Evolutionary conservation across 2,888 invertebrate species (phyloP).

Genomic region (Leptinotarsa rubiginosa): DNA sequence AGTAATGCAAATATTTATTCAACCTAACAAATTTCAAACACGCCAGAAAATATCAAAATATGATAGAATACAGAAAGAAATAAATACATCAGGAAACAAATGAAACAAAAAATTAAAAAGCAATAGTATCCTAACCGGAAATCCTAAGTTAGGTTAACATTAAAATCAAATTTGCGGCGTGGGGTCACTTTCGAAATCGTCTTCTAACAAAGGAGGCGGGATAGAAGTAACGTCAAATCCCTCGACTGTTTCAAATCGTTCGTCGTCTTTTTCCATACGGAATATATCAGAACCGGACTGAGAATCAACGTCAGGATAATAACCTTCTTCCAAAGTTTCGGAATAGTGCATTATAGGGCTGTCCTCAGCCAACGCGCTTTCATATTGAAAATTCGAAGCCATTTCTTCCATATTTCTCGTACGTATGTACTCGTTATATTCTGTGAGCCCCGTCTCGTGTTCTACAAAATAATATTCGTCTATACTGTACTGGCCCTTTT

Average conservation of each 20-base stretch:
- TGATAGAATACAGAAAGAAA: slow-evolving; percentile 49
- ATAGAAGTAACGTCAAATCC: slow-evolving; percentile 81
- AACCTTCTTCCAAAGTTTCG: slow-evolving; percentile 71
- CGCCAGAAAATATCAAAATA: slow-evolving; percentile 47
- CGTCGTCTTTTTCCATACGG: slow-evolving; percentile 65
- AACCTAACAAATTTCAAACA: slow-evolving; percentile 50
- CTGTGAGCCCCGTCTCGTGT: slow-evolving; percentile 56
- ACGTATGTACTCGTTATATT: slow-evolving; percentile 62
- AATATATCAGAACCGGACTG: slow-evolving; percentile 68
- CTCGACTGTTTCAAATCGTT: slow-evolving; percentile 76
- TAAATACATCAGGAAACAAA: slow-evolving; percentile 43
- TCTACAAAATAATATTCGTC: slow-evolving; percentile 64
- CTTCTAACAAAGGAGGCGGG: slow-evolving; percentile 82
- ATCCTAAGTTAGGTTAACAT: slow-evolving; percentile 54
- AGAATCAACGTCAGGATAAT: slow-evolving; percentile 73
- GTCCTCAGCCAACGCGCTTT: slow-evolving; percentile 54
- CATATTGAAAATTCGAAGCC: slow-evolving; percentile 61
- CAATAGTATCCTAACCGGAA: slow-evolving; percentile 45
- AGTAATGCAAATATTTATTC: neutral
- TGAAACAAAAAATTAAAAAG: slow-evolving; percentile 49
- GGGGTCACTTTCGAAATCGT: slow-evolving; percentile 75
- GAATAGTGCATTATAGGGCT: slow-evolving; percentile 53
- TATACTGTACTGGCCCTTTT: slow-evolving; percentile 65
- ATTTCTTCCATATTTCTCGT: slow-evolving; percentile 62
- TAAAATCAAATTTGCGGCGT: slow-evolving; percentile 65